Evolutionary conservation across 2,888 invertebrate species (phyloP).

Genomic region (Chrysina gloriosa): DNA sequence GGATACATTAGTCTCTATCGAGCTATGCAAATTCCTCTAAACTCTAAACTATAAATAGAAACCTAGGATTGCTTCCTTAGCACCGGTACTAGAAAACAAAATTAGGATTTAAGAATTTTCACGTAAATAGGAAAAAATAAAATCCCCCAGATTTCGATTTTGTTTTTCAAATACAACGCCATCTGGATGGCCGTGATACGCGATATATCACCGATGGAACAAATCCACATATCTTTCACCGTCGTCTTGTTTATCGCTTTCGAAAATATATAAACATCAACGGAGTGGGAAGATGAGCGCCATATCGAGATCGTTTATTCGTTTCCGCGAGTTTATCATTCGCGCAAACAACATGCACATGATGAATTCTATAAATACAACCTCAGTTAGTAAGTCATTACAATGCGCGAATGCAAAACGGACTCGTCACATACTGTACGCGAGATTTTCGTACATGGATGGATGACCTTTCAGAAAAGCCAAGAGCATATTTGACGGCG

Average conservation of each 20-base stretch:
- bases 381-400: too few species aligned
- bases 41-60: background rate
- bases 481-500: conserved; percentile 16
- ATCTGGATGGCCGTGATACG: background rate
- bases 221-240: conserved; percentile 17
- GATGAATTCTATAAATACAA: conserved; percentile 16
- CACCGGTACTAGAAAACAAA: too few species aligned
- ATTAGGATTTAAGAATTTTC: background rate
- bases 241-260: conserved; percentile 12
- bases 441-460: background rate
- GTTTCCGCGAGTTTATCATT: conserved; percentile 18
- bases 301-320: conserved; percentile 16
- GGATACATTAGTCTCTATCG: background rate
- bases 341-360: conserved; percentile 17
- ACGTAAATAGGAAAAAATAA: background rate
- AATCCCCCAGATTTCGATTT: background rate
- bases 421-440: background rate
- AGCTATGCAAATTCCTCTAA: conserved; percentile 8
- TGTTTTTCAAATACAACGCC: background rate
- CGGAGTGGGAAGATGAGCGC: background rate
- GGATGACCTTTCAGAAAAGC: conserved; percentile 27
- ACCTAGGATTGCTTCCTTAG: background rate
- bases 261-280: background rate
- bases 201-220: conserved; percentile 1
- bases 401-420: background rate